These are phyloP conservation scores for Antheraea yamamai DNA, from an alignment of 2,888 invertebrate genomes.

Conservation along the genomic window DNA sequence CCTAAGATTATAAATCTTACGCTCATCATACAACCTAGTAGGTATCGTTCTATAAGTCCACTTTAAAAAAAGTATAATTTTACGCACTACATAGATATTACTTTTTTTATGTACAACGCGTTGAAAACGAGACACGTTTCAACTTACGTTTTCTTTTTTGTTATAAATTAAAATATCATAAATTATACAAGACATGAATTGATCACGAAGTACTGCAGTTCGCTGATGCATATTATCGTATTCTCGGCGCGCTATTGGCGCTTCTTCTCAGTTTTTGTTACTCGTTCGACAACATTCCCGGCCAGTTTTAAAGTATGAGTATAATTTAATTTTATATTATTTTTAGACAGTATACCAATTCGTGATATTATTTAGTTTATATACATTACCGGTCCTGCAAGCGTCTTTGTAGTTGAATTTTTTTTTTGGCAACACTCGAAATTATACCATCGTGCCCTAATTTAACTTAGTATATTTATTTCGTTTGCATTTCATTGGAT, in stretches of 20 bases:
- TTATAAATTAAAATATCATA: slow-evolving; percentile 62
- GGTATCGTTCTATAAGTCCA: background rate
- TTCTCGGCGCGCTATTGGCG: slow-evolving; percentile 44
- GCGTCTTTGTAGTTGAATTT: no score
- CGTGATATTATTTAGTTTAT: background rate
- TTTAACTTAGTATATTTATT: slow-evolving; percentile 11
- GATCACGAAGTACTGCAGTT: slow-evolving; percentile 45
- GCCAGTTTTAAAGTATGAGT: slow-evolving; percentile 23
- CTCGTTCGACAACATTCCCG: slow-evolving; percentile 21
- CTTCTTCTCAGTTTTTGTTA: slow-evolving; percentile 40
- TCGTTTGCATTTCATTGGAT: slow-evolving; percentile 18
- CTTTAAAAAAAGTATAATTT: background rate
- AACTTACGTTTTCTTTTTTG: slow-evolving; percentile 40
- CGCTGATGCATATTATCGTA: slow-evolving; percentile 42
- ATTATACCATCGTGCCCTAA: background rate
- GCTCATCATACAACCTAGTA: slow-evolving; percentile 29
- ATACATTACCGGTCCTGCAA: no score
- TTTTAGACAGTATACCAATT: background rate
- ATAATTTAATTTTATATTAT: slow-evolving; percentile 23
- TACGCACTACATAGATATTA: background rate
- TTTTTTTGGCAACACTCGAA: slow-evolving; percentile 1
- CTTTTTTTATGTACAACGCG: background rate
- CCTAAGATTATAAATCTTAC: slow-evolving; percentile 54
- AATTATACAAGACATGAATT: slow-evolving; percentile 56
- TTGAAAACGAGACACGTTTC: slow-evolving; percentile 28